A percentile compares a stretch with the other conserved stretches of the same genome.
Conservation (phyloP, 2,888 invertebrate genomes). For the Biston betularia region DNA sequence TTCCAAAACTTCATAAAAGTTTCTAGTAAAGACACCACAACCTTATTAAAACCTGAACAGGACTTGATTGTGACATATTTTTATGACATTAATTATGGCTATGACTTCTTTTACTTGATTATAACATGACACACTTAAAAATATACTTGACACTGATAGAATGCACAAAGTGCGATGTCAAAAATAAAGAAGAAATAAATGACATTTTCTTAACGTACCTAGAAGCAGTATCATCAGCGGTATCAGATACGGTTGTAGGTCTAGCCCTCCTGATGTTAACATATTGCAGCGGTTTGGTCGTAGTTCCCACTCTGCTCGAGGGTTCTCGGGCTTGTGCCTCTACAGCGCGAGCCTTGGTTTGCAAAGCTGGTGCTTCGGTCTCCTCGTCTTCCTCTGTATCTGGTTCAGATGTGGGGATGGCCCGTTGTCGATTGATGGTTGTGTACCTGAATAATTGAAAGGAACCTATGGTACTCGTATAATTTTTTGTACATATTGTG, state of each 20-base stretch:
- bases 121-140: too few species aligned
- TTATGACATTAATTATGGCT: too few species aligned
- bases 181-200: neutral
- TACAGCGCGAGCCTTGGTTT: constrained; percentile 38
- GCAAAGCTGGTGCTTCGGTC: constrained; percentile 57
- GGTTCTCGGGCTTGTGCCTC: constrained; percentile 38
- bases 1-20: too few species aligned
- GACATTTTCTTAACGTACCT: constrained; percentile 53
- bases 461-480: neutral
- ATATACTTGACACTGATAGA: too few species aligned
- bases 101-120: too few species aligned
- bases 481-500: neutral
- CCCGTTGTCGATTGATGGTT: constrained; percentile 87
- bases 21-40: too few species aligned
- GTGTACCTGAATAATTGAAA: constrained; percentile 75
- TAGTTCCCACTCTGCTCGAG: constrained; percentile 49
- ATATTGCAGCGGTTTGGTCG: constrained; percentile 86
- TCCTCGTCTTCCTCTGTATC: constrained; percentile 57
- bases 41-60: too few species aligned
- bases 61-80: too few species aligned
- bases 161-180: too few species aligned
- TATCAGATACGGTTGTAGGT: constrained; percentile 76
- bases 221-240: constrained; percentile 73
- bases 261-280: constrained; percentile 90
- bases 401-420: constrained; percentile 70